phyloP scores from a whole-genome alignment of 1,140 invertebrate species.

The Drosophila pallidifrons region DNA sequence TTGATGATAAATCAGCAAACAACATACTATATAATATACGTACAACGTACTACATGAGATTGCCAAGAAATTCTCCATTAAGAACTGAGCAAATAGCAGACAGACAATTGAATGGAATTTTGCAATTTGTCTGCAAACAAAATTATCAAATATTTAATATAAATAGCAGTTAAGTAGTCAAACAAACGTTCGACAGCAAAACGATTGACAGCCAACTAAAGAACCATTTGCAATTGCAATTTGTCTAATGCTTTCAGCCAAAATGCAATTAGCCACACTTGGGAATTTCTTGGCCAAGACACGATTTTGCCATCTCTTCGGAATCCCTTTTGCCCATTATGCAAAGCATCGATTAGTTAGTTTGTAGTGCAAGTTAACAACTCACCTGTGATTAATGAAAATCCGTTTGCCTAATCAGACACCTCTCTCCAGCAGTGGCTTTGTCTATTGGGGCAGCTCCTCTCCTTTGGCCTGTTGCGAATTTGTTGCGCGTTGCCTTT shows the following conservation, averaged over 20 bases:
- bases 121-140: constrained; percentile 8
- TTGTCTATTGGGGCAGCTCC: neutral
- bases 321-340: neutral
- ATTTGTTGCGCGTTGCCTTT: constrained; percentile 10
- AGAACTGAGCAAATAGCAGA: neutral
- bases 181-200: too few relatives aligned
- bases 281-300: neutral
- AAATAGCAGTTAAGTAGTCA: neutral
- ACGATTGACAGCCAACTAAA: neutral
- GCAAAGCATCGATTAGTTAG: constrained; percentile 14
- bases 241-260: constrained; percentile 2
- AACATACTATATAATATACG: too few relatives aligned
- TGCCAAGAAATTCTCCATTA: neutral
- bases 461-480: neutral
- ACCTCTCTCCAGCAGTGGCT: constrained; percentile 16
- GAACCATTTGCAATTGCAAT: neutral
- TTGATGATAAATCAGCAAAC: constrained; percentile 5
- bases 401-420: constrained; percentile 31
- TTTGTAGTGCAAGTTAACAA: constrained; percentile 24
- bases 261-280: constrained; percentile 21
- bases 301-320: neutral
- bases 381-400: constrained; percentile 56
- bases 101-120: neutral
- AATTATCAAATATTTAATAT: constrained; percentile 6
- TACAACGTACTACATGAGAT: neutral